Percentiles rank a stretch among this genome's conserved stretches.
Conservation (phyloP, 23 tunicate species). For the Pegea sp. region DNA sequence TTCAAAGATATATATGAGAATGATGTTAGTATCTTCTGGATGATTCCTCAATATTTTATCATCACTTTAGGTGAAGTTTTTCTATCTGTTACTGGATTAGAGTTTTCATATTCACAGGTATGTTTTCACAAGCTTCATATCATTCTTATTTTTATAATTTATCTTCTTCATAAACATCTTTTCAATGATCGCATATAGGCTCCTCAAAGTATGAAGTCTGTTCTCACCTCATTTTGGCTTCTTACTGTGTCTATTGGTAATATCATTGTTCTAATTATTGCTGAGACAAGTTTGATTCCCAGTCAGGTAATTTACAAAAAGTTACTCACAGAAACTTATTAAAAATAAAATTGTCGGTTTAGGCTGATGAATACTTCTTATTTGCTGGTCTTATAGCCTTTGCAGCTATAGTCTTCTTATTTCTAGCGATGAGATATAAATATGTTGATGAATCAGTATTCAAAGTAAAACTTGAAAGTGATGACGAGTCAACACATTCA, state of each 20-base stretch:
- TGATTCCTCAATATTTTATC: conserved; percentile 86
- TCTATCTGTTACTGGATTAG: conserved; percentile 82
- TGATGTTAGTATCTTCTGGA: conserved; percentile 79
- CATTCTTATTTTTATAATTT: neutral
- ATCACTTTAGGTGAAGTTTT: conserved; percentile 92
- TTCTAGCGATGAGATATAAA: conserved; percentile 50
- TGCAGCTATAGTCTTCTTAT: conserved; percentile 48
- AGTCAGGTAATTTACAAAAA: conserved; percentile 68
- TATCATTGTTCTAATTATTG: conserved; percentile 79
- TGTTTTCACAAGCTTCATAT: neutral
- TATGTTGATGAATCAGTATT: conserved; percentile 77
- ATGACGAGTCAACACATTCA: conserved; percentile 2
- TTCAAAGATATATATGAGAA: conserved; percentile 47
- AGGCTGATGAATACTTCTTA: conserved; percentile 87
- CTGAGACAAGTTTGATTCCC: conserved; percentile 61
- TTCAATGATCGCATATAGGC: conserved; percentile 54
- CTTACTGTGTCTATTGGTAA: conserved; percentile 85
- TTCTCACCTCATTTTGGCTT: conserved; percentile 69
- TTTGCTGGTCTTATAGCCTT: conserved; percentile 76
- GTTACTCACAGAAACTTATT: too few relatives aligned
- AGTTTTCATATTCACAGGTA: conserved; percentile 84
- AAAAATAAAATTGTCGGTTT: neutral
- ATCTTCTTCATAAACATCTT: neutral
- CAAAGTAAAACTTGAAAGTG: conserved; percentile 11
- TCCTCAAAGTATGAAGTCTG: conserved; percentile 87